Evolutionary conservation across 2,113 vertebrate genomes (phyloP).

Genomic region (Typhlomys cinereus): DNA sequence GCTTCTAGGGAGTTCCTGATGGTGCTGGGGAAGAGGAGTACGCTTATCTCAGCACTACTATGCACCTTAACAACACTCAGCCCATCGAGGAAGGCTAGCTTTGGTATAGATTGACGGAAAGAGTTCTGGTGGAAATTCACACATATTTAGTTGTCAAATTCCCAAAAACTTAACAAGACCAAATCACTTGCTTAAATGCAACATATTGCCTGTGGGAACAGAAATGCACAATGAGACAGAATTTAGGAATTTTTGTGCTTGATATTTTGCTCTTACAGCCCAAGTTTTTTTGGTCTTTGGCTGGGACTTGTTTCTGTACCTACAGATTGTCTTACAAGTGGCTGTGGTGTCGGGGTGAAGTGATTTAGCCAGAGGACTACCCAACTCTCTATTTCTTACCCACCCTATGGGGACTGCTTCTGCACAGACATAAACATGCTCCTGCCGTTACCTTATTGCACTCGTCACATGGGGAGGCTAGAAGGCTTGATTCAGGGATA

Average conservation of each 20-base stretch:
- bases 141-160: conserved; percentile 22
- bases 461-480: conserved; percentile 71
- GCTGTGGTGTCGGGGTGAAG: conserved; percentile 54
- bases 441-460: conserved; percentile 80
- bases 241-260: conserved; percentile 44
- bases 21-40: neutral
- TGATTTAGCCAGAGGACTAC: conserved; percentile 69
- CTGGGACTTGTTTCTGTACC: conserved; percentile 62
- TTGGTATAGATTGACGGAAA: conserved; percentile 16
- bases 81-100: neutral
- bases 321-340: conserved; percentile 67
- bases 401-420: conserved; percentile 76
- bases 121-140: conserved; percentile 37
- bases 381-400: conserved; percentile 72
- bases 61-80: neutral
- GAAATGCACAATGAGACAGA: conserved; percentile 5
- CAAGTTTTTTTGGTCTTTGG: conserved; percentile 68
- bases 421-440: conserved; percentile 76
- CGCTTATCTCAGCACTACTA: neutral
- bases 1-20: neutral
- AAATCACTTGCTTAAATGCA: conserved; percentile 28
- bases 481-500: conserved; percentile 67
- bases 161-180: conserved; percentile 36
- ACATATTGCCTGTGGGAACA: neutral
- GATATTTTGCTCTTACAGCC: conserved; percentile 16